Base-by-base conservation (phyloP, 2,888 invertebrate species). In the Trissolcus brochymenae region DNA sequence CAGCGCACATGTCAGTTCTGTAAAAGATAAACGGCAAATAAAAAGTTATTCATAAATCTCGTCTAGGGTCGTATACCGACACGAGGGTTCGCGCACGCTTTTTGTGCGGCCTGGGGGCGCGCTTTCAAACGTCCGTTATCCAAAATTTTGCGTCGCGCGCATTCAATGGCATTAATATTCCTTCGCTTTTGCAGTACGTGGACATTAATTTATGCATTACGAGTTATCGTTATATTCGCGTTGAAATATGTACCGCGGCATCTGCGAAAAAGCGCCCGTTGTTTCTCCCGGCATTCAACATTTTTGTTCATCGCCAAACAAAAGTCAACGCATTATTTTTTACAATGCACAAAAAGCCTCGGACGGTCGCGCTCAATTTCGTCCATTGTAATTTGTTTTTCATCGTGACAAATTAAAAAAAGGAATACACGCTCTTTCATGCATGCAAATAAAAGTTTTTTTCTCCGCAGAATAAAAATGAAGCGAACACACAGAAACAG, bases 121-220 rank as follows among this genome's bases (percentile, higher is more conserved):
- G 61, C 61, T 61, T 70, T 70, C 40, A 62, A 57, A 50, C 70
- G 70, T 56, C 29, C 50, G 49, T 61, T 54, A 68, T 60, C 21
- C 50, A 25, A 62, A 71, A 71, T 62, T 46, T 56, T 43, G 50
- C 51, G 70, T 71, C 70, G 62, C 60, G 60, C 55, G 54, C 67
- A 74, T 68, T 74, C 53, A 55, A 56, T 46, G 35, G 67, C 61
- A 57, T 68, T 67, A 74, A 74, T 74, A 74, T 74, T 68, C 67
- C 68, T 67, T 57, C 57, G 53, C 57, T 68, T 61, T 62, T 55
- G 43, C 35, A 14, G 17, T 51, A 19, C 56, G 53, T 41, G 61
- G 61, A 59, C 56, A 56, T 75, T 75, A 67, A 73, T 73, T 67
- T 66, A 73, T 73, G 64, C 66, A 73, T 73, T 54, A 54, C 73